A percentile compares a stretch with the other conserved stretches of the same genome.
Conservation (phyloP, 2,888 invertebrate genomes). For the Drosophila rubida region DNA sequence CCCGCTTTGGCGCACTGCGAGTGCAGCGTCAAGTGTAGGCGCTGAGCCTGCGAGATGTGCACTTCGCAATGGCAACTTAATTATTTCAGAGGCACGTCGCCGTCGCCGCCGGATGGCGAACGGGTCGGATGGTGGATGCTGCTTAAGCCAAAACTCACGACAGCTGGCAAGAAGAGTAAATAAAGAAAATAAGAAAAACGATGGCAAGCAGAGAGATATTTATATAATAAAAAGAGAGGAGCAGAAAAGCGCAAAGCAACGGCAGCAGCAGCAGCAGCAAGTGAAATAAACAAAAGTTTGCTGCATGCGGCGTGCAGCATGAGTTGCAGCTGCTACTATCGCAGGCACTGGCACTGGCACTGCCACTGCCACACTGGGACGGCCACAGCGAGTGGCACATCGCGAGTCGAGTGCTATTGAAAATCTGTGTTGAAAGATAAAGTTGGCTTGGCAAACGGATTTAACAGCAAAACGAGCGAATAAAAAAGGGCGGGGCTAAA, state of each 20-base stretch:
- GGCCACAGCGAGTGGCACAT: slow-evolving; percentile 9
- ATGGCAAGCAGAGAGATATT: neutral
- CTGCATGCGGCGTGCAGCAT: slow-evolving; percentile 26
- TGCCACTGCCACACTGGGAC: slow-evolving; percentile 8
- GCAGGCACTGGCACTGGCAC: slow-evolving; percentile 9
- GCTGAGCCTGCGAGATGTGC: slow-evolving; percentile 11
- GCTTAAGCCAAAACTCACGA: slow-evolving; percentile 67
- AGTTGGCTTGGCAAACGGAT: slow-evolving; percentile 66
- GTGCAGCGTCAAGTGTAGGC: slow-evolving; percentile 5
- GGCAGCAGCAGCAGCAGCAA: slow-evolving; percentile 35
- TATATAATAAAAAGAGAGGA: neutral
- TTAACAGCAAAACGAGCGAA: slow-evolving; percentile 52
- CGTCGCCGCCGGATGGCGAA: slow-evolving; percentile 56
- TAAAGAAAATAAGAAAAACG: slow-evolving; percentile 32
- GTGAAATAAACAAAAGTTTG: slow-evolving; percentile 60
- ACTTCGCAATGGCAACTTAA: slow-evolving; percentile 66
- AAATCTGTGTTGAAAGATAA: slow-evolving; percentile 72
- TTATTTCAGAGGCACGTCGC: slow-evolving; percentile 75
- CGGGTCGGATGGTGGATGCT: slow-evolving; percentile 25
- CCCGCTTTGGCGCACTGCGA: neutral
- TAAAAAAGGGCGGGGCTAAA: slow-evolving; percentile 21
- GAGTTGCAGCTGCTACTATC: slow-evolving; percentile 38
- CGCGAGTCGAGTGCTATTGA: slow-evolving; percentile 45
- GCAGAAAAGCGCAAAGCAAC: slow-evolving; percentile 33
- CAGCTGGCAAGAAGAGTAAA: slow-evolving; percentile 64